phyloP scores from a whole-genome alignment of 1,140 invertebrate genomes.

The Drosophila varians region DNA sequence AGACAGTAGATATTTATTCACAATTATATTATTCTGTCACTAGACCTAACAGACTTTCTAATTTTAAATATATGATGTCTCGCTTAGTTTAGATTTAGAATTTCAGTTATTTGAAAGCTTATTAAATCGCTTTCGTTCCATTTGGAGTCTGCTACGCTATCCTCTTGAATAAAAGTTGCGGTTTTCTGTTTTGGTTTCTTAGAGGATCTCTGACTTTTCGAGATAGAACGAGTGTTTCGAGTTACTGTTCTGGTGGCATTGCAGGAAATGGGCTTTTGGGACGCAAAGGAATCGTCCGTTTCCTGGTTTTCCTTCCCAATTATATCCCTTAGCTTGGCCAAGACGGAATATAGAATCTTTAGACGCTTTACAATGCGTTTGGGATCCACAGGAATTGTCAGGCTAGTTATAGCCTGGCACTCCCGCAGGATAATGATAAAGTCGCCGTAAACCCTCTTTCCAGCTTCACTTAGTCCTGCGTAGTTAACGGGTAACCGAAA shows the following conservation, averaged over 20 bases:
- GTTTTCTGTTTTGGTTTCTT: not conserved
- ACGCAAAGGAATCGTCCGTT: not conserved
- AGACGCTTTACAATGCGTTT: constrained; percentile 69
- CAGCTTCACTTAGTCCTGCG: constrained; percentile 22
- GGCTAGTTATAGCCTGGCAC: constrained; percentile 61
- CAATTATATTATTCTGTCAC: too few species aligned
- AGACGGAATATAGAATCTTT: constrained; percentile 70
- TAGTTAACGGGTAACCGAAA: constrained; percentile 57
- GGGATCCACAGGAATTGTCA: constrained; percentile 37
- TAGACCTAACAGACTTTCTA: too few species aligned
- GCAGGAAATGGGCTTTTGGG: not conserved
- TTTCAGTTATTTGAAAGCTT: constrained; percentile 53
- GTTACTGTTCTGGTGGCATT: constrained; percentile 5
- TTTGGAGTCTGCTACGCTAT: not conserved
- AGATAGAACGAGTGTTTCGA: constrained; percentile 1
- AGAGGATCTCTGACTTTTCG: constrained; percentile 24
- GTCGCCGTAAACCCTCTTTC: constrained; percentile 52
- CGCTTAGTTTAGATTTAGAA: constrained; percentile 32
- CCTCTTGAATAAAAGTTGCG: not conserved
- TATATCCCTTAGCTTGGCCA: constrained; percentile 61
- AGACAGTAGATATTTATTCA: too few species aligned
- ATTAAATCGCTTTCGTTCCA: constrained; percentile 40
- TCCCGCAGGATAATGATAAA: constrained; percentile 63
- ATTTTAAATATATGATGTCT: not conserved
- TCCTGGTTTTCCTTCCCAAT: constrained; percentile 10